Evolutionary conservation across 2,888 invertebrate species (phyloP).

Genomic region (Malthinus seriepunctatus): DNA sequence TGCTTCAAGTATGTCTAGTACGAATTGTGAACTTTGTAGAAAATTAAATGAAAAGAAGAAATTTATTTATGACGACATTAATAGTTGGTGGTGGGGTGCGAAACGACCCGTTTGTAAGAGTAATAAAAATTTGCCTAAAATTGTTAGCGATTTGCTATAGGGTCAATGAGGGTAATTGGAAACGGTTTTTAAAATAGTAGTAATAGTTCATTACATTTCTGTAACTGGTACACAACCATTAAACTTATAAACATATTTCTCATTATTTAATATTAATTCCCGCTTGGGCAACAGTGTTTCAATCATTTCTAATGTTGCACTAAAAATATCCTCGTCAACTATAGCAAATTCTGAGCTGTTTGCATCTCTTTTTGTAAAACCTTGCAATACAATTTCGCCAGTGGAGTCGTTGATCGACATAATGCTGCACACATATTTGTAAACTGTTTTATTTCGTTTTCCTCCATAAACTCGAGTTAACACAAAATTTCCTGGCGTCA

Average conservation of each 20-base stretch:
- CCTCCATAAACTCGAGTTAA: too few species aligned
- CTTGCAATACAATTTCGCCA: too few species aligned
- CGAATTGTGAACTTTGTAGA: conserved; percentile 27
- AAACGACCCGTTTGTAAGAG: conserved; percentile 5
- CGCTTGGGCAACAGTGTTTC: background rate
- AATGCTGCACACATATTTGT: too few species aligned
- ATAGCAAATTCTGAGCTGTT: background rate
- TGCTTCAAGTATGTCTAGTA: conserved; percentile 14
- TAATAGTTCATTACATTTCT: background rate
- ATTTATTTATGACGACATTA: conserved; percentile 8
- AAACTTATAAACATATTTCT: background rate
- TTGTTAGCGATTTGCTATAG: conserved; percentile 12
- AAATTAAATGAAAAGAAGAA: conserved; percentile 21
- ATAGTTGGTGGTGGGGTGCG: conserved; percentile 19
- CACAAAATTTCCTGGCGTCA: too few species aligned
- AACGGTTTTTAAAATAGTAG: too few species aligned
- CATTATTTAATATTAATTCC: background rate
- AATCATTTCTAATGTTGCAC: background rate
- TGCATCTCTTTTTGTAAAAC: too few species aligned
- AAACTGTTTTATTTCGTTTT: too few species aligned
- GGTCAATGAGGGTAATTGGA: too few species aligned
- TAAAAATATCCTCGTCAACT: background rate
- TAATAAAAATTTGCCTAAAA: conserved; percentile 4
- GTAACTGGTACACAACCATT: background rate
- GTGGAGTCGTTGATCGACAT: too few species aligned